Evolutionary conservation across 2,888 invertebrate species (phyloP), one percentile per base, ranked within the genome.

Genomic region (Hipparchia sbordonii): DNA sequence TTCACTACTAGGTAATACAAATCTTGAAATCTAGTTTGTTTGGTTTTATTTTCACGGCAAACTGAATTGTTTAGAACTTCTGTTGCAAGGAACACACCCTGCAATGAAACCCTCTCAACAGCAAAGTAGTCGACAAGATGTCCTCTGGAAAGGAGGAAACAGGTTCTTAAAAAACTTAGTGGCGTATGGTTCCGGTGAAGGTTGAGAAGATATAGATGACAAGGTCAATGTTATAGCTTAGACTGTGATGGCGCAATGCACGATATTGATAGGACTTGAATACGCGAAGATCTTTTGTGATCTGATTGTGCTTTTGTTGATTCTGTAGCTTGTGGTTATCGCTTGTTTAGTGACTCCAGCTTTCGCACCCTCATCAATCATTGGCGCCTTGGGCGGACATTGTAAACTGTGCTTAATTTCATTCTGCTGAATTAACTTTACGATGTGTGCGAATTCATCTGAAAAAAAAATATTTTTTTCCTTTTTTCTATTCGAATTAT

Each of bases 321-420:
- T 48, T 6, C 0, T 13, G 13, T 8, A 56, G 56, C 23, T 23
- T 23, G 56, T 56, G 13, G 13, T 8, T 57, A 8, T 12, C 57
- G 23, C 74, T 59, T 33, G 56, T 77, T 80, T 79, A 51, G n/a
- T 77, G 78, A 83, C 85, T 80, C 65, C 54, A 76, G 52, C 71
- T 66, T 77, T 79, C 80, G 79, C 80, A 83, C 85, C 85, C 83
- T 84, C 88, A 87, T 90, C 88, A 89, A 89, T 90, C 89, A 89
- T 84, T 84, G 85, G 82, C 85, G 84, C 82, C 84, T 81, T 80
- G 77, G 77, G 81, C 82, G 85, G 86, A 85, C 87, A 86, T 82
- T 88, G 88, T 88, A 87, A 87, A 87, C 87, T 86, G 82, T 79
- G 83, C 85, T 87, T 87, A 88, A 88, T 88, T 88, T 83, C 79